phyloP scores from a whole-genome alignment of 2,888 invertebrate genomes.

The Chironomus tentans region DNA sequence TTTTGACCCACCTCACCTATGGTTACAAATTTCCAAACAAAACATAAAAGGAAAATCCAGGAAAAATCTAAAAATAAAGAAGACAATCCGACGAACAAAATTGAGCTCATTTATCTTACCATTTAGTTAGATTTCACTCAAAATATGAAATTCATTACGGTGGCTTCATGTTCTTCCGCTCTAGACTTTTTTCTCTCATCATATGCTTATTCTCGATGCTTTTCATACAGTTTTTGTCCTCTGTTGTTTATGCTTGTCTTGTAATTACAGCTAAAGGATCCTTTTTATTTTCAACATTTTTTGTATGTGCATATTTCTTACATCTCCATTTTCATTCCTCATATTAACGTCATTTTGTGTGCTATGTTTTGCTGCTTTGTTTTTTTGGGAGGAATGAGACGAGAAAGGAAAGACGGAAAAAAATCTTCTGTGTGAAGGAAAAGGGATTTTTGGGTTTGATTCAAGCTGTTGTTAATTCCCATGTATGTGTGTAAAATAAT shows the following conservation, averaged over 20 bases:
- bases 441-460: background rate
- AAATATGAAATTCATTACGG: conserved; percentile 1
- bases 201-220: background rate
- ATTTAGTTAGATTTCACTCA: too few species aligned
- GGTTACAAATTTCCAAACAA: too few species aligned
- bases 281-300: background rate
- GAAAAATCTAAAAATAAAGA: background rate
- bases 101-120: too few species aligned
- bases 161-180: background rate
- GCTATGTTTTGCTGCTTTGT: too few species aligned
- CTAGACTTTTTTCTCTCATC: background rate
- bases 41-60: too few species aligned
- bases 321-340: background rate
- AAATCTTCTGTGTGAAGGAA: too few species aligned
- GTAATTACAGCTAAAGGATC: background rate
- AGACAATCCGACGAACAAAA: background rate
- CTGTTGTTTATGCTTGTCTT: background rate
- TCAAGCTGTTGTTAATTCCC: background rate
- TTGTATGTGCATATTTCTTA: background rate
- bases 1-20: too few species aligned
- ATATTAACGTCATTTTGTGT: background rate
- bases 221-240: background rate
- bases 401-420: too few species aligned
- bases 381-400: too few species aligned
- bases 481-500: background rate